Evolutionary conservation across 2,888 invertebrate genomes (phyloP).

Genomic region (Oscheius onirici): DNA sequence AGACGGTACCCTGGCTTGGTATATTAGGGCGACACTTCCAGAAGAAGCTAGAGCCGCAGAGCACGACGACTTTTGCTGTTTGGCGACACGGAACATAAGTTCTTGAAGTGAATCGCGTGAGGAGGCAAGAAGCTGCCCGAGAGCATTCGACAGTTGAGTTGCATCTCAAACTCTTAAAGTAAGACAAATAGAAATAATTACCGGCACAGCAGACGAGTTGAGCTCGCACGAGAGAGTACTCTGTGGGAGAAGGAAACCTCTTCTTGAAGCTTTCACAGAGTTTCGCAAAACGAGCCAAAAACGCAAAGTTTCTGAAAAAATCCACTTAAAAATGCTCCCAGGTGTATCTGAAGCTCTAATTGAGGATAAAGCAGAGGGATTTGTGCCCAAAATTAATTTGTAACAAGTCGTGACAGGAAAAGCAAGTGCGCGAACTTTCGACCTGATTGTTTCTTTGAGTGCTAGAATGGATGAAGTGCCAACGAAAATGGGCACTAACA

Average conservation of each 20-base stretch:
- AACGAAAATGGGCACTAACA: too few relatives aligned
- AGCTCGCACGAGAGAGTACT: constrained; percentile 47
- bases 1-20: constrained; percentile 7
- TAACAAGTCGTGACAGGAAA: too few relatives aligned
- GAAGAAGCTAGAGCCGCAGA: constrained; percentile 8
- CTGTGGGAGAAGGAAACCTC: constrained; percentile 44
- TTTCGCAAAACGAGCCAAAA: constrained; percentile 27
- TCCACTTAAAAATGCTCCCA: background rate
- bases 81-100: constrained; percentile 54
- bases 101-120: constrained; percentile 49
- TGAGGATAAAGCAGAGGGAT: too few relatives aligned
- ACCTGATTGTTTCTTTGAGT: too few relatives aligned
- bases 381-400: too few relatives aligned
- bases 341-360: too few relatives aligned
- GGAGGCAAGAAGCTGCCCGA: constrained; percentile 41
- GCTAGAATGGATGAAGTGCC: too few relatives aligned
- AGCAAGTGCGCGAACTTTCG: too few relatives aligned
- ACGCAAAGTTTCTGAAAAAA: constrained; percentile 29
- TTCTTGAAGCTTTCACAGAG: constrained; percentile 40
- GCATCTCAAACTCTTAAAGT: constrained; percentile 42
- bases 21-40: constrained; percentile 4
- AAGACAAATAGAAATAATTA: background rate
- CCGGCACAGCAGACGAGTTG: constrained; percentile 45
- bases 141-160: constrained; percentile 41
- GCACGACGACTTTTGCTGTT: constrained; percentile 37